A percentile compares a stretch with the other conserved stretches of the same genome.
These are phyloP conservation scores for Rachycentron canadum DNA, from an alignment of 2,797 vertebrate species.

Conservation along the genomic window DNA sequence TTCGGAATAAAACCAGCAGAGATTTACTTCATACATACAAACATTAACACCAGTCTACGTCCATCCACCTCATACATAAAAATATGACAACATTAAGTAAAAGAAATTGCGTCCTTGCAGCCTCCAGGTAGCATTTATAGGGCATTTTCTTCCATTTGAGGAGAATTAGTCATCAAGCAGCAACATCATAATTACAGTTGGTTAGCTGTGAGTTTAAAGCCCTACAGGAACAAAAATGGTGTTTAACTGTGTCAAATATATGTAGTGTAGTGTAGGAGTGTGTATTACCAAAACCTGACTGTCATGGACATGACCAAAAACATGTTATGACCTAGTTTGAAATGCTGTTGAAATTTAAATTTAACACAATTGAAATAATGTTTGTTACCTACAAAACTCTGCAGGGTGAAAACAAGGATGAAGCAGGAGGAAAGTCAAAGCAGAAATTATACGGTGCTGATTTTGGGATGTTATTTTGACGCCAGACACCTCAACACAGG, in stretches of 20 bases:
- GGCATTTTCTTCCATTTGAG: too few species aligned
- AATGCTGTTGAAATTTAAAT: neutral
- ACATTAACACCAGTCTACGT: too few species aligned
- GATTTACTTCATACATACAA: too few species aligned
- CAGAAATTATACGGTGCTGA: neutral
- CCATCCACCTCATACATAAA: too few species aligned
- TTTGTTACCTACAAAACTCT: neutral
- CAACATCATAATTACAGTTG: too few species aligned
- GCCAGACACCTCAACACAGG: too few species aligned
- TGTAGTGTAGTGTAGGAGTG: too few species aligned
- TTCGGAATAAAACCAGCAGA: too few species aligned
- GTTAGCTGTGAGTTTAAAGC: too few species aligned
- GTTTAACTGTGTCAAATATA: neutral
- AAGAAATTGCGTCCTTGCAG: neutral
- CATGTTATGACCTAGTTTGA: neutral
- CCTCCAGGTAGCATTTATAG: neutral
- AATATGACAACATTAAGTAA: neutral
- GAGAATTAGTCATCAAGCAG: too few species aligned
- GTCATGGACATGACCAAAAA: neutral
- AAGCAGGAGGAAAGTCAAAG: neutral
- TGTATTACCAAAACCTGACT: neutral
- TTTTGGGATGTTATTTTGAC: neutral
- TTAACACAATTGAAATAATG: neutral
- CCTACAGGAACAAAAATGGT: too few species aligned
- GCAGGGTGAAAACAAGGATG: neutral